These are phyloP conservation scores for Cheilinus undulatus DNA, from an alignment of 2,113 vertebrate genomes.

Conservation along the genomic window DNA sequence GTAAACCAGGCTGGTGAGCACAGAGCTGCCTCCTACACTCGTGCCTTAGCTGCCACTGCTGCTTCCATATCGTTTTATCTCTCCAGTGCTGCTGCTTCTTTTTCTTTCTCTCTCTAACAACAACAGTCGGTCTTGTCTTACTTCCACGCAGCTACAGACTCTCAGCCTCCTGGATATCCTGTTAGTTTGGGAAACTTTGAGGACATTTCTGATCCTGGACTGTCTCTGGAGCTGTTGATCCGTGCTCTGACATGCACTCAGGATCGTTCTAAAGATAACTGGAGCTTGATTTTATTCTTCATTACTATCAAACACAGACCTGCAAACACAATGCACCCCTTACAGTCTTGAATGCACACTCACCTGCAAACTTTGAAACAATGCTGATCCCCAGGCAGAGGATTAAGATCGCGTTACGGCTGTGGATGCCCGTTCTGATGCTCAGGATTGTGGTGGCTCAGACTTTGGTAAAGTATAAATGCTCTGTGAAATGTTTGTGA, in stretches of 20 bases:
- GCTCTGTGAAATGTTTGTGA: no score
- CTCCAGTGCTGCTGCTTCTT: slow-evolving; percentile 7
- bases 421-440: slow-evolving; percentile 96
- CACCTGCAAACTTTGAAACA: slow-evolving; percentile 61
- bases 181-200: slow-evolving; percentile 7
- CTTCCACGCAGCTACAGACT: slow-evolving; percentile 17
- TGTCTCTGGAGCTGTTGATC: not conserved
- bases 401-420: slow-evolving; percentile 93
- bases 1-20: slow-evolving; percentile 55
- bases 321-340: slow-evolving; percentile 10
- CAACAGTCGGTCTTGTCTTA: slow-evolving; percentile 15
- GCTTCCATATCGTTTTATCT: slow-evolving; percentile 32
- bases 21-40: slow-evolving; percentile 46
- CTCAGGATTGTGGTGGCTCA: slow-evolving; percentile 93
- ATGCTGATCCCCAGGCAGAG: slow-evolving; percentile 92
- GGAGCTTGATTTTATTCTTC: no score
- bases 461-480: slow-evolving; percentile 87
- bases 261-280: no score
- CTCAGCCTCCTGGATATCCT: slow-evolving; percentile 15
- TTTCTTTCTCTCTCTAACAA: slow-evolving; percentile 11
- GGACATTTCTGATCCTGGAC: slow-evolving; percentile 33
- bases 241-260: not conserved
- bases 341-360: slow-evolving; percentile 7
- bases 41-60: slow-evolving; percentile 49
- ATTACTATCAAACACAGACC: not conserved